These are phyloP conservation scores for Anneissia japonica DNA, from an alignment of 35 echinoderm and acorn worm genomes.

Conservation along the genomic window DNA sequence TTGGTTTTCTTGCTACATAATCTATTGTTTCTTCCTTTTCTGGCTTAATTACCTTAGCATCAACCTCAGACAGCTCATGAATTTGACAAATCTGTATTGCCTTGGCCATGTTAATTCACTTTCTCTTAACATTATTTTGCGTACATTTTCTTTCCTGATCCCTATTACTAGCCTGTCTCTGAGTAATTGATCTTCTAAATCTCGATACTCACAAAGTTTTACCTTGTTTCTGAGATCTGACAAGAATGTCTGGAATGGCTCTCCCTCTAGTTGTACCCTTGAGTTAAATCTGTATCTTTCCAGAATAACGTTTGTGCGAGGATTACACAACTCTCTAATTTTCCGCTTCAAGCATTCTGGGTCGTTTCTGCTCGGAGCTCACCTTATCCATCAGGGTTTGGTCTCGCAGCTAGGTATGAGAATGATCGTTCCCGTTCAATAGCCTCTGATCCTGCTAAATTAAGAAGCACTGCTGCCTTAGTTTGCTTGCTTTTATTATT, in stretches of 20 bases:
- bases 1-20: too few relatives aligned
- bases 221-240: constrained; percentile 28
- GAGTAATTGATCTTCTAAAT: constrained; percentile 32
- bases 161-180: constrained; percentile 30
- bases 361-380: too few relatives aligned
- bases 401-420: too few relatives aligned
- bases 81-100: constrained; percentile 45
- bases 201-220: constrained; percentile 43
- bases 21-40: too few relatives aligned
- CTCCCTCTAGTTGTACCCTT: not conserved
- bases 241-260: constrained; percentile 22
- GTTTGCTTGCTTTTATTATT: too few relatives aligned
- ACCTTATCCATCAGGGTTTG: too few relatives aligned
- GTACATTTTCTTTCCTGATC: not conserved
- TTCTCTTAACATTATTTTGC: constrained; percentile 13
- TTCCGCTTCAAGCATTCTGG: constrained; percentile 9
- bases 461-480: too few relatives aligned
- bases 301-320: constrained; percentile 29
- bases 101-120: constrained; percentile 18
- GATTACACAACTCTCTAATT: constrained; percentile 26
- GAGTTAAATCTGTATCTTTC: constrained; percentile 55
- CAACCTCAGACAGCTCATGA: too few relatives aligned
- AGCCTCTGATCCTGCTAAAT: too few relatives aligned
- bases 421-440: too few relatives aligned
- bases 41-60: too few relatives aligned